A percentile compares a stretch with the other conserved stretches of the same genome.
Conservation (phyloP, 2,888 invertebrate genomes). For the Megastigmus dorsalis region DNA sequence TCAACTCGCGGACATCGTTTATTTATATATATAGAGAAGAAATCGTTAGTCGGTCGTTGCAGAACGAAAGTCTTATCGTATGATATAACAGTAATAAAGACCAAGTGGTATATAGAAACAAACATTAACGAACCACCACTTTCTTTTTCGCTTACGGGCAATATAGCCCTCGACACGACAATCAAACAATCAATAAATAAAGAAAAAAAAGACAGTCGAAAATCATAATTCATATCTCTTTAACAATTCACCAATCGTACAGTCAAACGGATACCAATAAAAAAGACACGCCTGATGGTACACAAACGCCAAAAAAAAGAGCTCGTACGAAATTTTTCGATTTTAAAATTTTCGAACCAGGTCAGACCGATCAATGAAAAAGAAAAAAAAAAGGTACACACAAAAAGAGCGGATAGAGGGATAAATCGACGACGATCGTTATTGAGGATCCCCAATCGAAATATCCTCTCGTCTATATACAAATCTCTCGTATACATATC, state of each 20-base stretch:
- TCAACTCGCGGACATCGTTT: background rate
- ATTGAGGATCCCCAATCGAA: background rate
- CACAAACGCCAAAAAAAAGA: background rate
- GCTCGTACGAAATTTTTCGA: background rate
- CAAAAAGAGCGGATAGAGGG: too few relatives aligned
- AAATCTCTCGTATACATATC: too few relatives aligned
- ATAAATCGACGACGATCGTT: background rate
- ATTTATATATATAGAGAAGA: too few relatives aligned
- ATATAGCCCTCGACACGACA: background rate
- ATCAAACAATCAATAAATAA: background rate
- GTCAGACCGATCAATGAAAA: background rate
- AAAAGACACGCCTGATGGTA: too few relatives aligned
- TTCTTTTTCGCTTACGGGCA: background rate
- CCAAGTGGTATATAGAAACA: background rate
- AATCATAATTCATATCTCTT: background rate
- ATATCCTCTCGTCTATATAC: too few relatives aligned
- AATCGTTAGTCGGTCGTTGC: too few relatives aligned
- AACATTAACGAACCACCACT: background rate
- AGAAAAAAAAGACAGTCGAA: too few relatives aligned
- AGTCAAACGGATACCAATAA: background rate
- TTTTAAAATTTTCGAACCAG: slow-evolving; percentile 13
- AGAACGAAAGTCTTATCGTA: too few relatives aligned
- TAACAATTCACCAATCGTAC: slow-evolving; percentile 31
- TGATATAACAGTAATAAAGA: background rate
- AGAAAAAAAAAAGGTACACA: background rate